Evolutionary conservation across 1,140 invertebrate species (phyloP), one percentile per base, ranked within the genome.

Genomic region (Ganaspis sp.): DNA sequence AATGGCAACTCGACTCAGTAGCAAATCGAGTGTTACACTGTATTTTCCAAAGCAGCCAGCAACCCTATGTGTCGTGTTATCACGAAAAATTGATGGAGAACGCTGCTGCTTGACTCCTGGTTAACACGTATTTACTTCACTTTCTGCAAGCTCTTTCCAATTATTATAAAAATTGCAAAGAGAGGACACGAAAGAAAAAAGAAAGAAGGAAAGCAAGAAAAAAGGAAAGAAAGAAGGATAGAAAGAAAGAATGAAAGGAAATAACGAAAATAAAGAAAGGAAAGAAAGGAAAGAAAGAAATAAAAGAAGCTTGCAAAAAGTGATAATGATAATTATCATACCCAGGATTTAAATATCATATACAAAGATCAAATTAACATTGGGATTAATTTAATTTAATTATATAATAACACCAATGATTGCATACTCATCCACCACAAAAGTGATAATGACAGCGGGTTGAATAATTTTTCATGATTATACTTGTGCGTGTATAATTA

Each of bases 41-140:
- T 77, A 77, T 77, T 80, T 78, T 75, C 78, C 75, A 76, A 74
- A 75, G 80, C 80, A 77, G 77, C 21, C 54, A n/a, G 54, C 77
- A 70, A 71, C 78, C 76, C 73, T 70, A 71, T 70, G 74, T 74
- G 74, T 58, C 54, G 54, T 74, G 29, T 75, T 78, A 79, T 83
- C 80, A 83, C 82, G 78, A 45, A n/a, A 9, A n/a, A 45, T n/a
- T n/a, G n/a, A n/a, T n/a, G n/a, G n/a, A n/a, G 80, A 80, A 78
- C 78, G 74, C 80, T 76, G 78, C 80, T 84, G 54, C 76, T 81
- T 84, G 76, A 84, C 78, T 78, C 75, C 78, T 81, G 78, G 77
- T 80, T n/a, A n/a, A n/a, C n/a, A n/a, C n/a, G n/a, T 58, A 54
- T 54, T 54, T 54, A 19, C 19, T 54, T 54, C 19, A 58, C n/a